Base-by-base conservation (phyloP, 2,888 invertebrate species). In the Sarcophaga variegata region DNA sequence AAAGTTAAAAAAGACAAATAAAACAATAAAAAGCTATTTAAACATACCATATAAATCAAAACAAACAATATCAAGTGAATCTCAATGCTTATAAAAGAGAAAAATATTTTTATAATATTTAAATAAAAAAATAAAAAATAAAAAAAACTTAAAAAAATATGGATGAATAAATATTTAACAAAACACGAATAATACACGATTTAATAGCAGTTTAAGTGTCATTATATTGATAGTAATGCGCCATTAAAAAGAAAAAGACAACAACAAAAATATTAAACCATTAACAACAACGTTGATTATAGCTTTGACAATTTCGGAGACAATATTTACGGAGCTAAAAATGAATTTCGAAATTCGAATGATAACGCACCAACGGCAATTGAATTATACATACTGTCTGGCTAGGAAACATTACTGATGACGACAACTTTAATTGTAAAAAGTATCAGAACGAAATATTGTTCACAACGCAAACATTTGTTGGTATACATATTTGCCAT, bases 151-250 rank as follows among this genome's bases (percentile, higher is more conserved):
- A 8, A 37, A 37, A 37, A 37, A 8, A 37, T 37, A 10, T 37
- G 37, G 37, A 37, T 10, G 37, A 37, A 37, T 37, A 60, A 47
- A 54, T 54, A 12, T 67, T 64, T 37, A 81, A 67, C 47, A 45
- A 83, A 37, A 71, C 78, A 80, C 63, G 72, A 88, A 88, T 84
- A 88, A 88, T 88, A 86, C 78, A 70, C 47, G 27, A 54, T 83
- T 91, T 90, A 91, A 91, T 91, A 91, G 89, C 91, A 90, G 91
- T 93, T 92, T 92, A 90, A 92, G 91, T 91, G 91, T 88, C 85
- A 90, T 90, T 92, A 92, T 92, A 93, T 93, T 91, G 91, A 90
- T 91, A 92, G 91, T 92, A 90, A 92, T 92, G 90, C n/a, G 88
- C 81, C 77, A 87, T 89, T 89, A 89, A 72, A 49, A 67, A 77